phyloP scores from a whole-genome alignment of 2,113 vertebrate species.

The Chaetops frenatus region DNA sequence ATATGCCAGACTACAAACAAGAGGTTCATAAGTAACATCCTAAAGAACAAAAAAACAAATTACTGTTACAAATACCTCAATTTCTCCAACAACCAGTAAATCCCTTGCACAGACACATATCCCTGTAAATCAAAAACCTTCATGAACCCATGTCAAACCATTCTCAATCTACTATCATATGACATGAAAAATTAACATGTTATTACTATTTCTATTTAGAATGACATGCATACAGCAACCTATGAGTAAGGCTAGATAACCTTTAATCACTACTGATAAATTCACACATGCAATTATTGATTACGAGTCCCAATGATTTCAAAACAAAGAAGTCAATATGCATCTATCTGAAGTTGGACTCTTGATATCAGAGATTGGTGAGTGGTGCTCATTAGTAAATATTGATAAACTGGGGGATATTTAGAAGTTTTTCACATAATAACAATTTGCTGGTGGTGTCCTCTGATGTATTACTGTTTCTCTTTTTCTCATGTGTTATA shows the following conservation, averaged over 20 bases:
- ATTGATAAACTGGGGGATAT: background rate
- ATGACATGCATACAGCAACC: background rate
- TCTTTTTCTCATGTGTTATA: background rate
- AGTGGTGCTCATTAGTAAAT: background rate
- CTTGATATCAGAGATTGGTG: background rate
- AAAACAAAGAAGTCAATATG: background rate
- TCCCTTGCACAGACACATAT: background rate
- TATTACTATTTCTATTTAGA: background rate
- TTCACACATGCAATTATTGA: background rate
- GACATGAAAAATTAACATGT: background rate
- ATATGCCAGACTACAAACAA: background rate
- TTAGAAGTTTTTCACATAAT: background rate
- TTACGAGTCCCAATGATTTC: background rate
- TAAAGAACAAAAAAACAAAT: background rate
- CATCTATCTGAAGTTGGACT: background rate
- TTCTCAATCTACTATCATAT: background rate
- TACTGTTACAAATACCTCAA: background rate
- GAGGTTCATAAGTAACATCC: slow-evolving; percentile 25
- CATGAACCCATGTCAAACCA: background rate
- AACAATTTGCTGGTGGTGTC: background rate
- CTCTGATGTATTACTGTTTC: background rate
- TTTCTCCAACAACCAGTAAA: background rate
- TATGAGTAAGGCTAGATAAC: background rate
- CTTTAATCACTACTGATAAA: background rate
- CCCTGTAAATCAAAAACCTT: background rate